phyloP scores from a whole-genome alignment of 2,888 invertebrate genomes.

The Merodon equestris region DNA sequence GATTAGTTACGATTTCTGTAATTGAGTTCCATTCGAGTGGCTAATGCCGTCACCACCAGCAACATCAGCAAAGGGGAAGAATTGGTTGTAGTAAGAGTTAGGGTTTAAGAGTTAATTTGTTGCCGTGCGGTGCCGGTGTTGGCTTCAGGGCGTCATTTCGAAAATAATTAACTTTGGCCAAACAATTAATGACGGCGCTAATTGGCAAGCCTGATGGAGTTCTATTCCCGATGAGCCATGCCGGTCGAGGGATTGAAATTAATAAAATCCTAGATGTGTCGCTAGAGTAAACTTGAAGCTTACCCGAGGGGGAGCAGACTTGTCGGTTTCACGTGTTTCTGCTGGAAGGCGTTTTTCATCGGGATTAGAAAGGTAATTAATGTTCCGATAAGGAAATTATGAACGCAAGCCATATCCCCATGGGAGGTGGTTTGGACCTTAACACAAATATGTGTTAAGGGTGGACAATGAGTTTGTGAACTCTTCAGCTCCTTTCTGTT shows the following conservation, averaged over 20 bases:
- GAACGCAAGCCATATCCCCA: too few relatives aligned
- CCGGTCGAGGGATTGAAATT: neutral
- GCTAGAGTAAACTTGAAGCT: too few relatives aligned
- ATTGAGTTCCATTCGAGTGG: conserved; percentile 64
- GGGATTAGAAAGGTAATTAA: conserved; percentile 11
- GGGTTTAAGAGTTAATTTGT: neutral
- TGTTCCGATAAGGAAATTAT: neutral
- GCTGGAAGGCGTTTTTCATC: conserved; percentile 4
- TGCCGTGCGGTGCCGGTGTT: neutral
- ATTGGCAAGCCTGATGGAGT: conserved; percentile 53
- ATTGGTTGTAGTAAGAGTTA: neutral
- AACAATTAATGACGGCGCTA: conserved; percentile 60
- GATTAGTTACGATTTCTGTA: conserved; percentile 63
- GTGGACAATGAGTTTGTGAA: too few relatives aligned
- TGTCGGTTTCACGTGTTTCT: neutral
- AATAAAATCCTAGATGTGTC: neutral
- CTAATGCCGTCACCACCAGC: conserved; percentile 33
- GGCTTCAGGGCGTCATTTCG: conserved; percentile 45
- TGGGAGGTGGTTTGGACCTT: too few relatives aligned
- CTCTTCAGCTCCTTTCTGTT: too few relatives aligned
- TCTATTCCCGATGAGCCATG: conserved; percentile 33
- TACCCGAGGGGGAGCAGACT: too few relatives aligned
- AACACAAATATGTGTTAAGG: too few relatives aligned
- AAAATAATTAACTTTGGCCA: conserved; percentile 65
- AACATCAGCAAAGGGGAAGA: conserved; percentile 2